Percentiles rank a stretch among this genome's conserved stretches.
Conservation (phyloP, 2,113 vertebrate species). For the Pampusana beccarii region DNA sequence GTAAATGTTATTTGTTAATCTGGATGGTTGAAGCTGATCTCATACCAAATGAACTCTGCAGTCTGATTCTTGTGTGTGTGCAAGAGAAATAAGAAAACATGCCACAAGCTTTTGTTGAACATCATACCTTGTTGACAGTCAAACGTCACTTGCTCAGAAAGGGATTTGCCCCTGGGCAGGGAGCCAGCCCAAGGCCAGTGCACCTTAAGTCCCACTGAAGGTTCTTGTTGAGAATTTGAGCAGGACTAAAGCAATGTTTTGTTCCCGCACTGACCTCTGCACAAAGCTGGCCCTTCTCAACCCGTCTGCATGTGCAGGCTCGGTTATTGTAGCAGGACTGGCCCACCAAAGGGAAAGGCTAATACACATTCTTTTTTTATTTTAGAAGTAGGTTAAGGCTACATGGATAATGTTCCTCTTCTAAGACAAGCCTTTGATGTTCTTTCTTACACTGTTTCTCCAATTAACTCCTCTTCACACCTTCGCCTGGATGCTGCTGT, state of each 20-base stretch:
- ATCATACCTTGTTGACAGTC: background rate
- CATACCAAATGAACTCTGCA: background rate
- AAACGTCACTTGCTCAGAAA: background rate
- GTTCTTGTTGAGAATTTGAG: fast-evolving
- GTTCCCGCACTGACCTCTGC: background rate
- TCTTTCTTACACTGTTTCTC: background rate
- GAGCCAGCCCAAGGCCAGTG: background rate
- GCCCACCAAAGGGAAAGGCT: background rate
- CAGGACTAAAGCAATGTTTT: background rate
- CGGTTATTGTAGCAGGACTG: background rate
- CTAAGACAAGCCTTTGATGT: background rate
- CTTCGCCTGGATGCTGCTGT: background rate
- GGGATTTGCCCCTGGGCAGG: background rate
- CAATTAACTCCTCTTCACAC: slow-evolving; percentile 4
- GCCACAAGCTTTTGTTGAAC: background rate
- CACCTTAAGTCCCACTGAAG: background rate
- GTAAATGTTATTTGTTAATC: slow-evolving; percentile 15
- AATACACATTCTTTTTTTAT: background rate
- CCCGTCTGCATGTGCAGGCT: background rate
- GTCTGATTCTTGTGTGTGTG: slow-evolving; percentile 28
- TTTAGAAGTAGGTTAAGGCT: background rate
- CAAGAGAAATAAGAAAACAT: background rate
- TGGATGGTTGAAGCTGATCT: slow-evolving; percentile 12
- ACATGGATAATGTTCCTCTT: background rate
- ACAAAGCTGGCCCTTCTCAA: background rate